phyloP scores from a whole-genome alignment of 2,113 vertebrate genomes.

The Elaphurus davidianus region DNA sequence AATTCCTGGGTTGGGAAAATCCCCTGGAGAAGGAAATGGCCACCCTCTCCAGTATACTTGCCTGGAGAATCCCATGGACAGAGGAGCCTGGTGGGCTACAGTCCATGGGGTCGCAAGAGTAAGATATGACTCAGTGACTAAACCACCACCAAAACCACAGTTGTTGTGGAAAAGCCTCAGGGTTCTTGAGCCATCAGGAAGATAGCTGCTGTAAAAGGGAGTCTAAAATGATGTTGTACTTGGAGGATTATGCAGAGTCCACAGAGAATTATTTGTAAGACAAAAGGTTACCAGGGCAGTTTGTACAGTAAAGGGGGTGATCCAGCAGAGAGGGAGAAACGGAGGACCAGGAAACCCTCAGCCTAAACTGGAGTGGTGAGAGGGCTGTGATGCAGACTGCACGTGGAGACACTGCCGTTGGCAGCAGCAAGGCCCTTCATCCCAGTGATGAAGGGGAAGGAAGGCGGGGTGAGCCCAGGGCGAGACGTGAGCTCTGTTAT shows the following conservation, averaged over 20 bases:
- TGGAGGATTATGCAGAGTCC: background rate
- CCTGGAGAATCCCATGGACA: background rate
- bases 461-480: background rate
- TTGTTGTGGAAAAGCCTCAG: background rate
- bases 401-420: background rate
- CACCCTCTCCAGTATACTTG: background rate
- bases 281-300: background rate
- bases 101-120: background rate
- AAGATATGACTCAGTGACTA: rapidly evolving
- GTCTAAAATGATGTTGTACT: background rate
- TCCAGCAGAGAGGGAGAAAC: background rate
- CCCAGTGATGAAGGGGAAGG: background rate
- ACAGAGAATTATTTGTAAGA: background rate
- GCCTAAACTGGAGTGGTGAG: background rate
- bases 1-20: background rate
- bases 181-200: background rate
- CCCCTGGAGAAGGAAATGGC: background rate
- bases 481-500: background rate
- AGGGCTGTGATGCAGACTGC: background rate
- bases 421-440: background rate
- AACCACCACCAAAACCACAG: background rate
- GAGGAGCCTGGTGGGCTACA: background rate
- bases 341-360: background rate
- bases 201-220: background rate
- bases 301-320: background rate